Conservation (phyloP, 2,113 vertebrate genomes). For the Eptesicus fuscus region DNA sequence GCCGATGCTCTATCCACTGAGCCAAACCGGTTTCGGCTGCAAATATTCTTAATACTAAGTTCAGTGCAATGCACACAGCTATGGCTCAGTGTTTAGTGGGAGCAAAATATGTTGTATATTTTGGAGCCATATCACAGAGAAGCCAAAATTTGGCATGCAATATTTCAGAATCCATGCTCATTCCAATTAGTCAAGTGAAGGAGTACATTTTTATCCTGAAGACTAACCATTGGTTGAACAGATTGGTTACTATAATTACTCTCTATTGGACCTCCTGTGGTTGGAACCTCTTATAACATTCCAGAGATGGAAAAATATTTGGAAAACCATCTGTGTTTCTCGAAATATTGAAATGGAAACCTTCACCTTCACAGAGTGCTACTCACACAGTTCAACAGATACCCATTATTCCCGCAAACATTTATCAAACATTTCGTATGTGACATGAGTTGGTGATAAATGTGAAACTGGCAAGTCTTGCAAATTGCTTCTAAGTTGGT, state of each 20-base stretch:
- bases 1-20: too few relatives aligned
- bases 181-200: not conserved
- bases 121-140: not conserved
- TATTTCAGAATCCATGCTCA: not conserved
- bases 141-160: not conserved
- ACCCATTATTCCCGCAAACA: not conserved
- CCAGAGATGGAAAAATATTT: not conserved
- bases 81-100: not conserved
- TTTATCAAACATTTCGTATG: not conserved
- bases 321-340: conserved; percentile 12
- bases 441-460: conserved; percentile 13
- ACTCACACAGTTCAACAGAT: conserved; percentile 19
- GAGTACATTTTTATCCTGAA: not conserved
- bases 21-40: not conserved
- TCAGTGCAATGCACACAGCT: not conserved
- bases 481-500: not conserved
- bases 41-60: conserved; percentile 1
- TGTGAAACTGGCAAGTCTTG: conserved; percentile 25
- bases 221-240: not conserved
- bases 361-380: not conserved
- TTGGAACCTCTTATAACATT: conserved; percentile 1
- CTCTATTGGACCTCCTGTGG: not conserved
- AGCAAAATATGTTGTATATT: not conserved
- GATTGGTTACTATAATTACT: not conserved
- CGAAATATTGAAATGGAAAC: conserved; percentile 31